A percentile compares a stretch with the other conserved stretches of the same genome.
Conservation (phyloP, 1,140 invertebrate genomes). For the Brachystomella parvula region DNA sequence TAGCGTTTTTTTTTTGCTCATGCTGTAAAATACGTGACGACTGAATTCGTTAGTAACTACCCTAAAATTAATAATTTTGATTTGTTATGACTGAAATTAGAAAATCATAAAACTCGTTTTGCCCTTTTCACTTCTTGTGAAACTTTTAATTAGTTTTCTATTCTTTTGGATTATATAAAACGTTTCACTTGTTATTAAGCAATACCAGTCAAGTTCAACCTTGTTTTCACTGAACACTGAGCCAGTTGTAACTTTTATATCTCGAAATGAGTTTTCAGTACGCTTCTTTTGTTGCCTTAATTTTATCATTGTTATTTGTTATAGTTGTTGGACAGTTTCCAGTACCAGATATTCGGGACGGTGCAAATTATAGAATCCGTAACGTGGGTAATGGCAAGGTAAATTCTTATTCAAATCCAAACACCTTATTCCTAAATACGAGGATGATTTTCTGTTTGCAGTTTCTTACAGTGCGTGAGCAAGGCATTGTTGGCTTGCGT, state of each 20-base stretch:
- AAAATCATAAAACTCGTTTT: neutral
- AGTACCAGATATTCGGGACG: neutral
- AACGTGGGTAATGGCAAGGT: slow-evolving; percentile 4
- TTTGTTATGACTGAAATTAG: no score
- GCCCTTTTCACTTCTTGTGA: neutral
- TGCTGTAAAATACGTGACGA: no score
- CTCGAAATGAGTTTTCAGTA: no score
- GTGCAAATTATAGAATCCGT: slow-evolving; percentile 11
- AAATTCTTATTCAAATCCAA: neutral
- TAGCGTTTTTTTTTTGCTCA: no score
- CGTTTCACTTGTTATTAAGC: neutral
- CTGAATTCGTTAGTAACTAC: no score
- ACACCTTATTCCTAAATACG: neutral
- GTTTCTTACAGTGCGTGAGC: slow-evolving; percentile 4
- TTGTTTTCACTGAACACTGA: no score
- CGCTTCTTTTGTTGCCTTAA: no score
- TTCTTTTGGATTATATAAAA: no score
- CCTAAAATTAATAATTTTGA: no score
- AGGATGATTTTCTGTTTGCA: neutral
- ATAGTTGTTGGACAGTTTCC: neutral
- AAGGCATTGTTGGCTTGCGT: slow-evolving; percentile 5
- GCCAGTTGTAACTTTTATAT: no score
- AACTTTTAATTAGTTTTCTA: no score
- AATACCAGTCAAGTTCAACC: no score
- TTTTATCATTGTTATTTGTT: neutral